A percentile compares a stretch with the other conserved stretches of the same genome.
phyloP scores from a whole-genome alignment of 1,140 invertebrate genomes.

The Geopemphigus sp. region DNA sequence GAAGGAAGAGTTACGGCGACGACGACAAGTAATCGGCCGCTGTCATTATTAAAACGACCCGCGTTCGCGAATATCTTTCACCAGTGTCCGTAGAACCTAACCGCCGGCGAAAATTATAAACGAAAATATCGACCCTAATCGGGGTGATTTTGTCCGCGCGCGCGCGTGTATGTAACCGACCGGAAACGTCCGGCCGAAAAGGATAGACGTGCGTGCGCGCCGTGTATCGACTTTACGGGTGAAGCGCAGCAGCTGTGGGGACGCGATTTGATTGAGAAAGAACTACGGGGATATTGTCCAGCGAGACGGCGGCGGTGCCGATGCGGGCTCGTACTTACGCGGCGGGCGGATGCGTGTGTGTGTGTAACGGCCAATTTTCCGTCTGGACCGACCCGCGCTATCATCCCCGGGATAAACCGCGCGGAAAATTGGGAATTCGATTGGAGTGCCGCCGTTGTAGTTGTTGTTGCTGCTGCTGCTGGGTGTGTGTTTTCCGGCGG shows the following conservation, averaged over 20 bases:
- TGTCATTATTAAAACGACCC: too few relatives aligned
- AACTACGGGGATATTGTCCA: conserved; percentile 24
- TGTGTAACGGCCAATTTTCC: conserved; percentile 48
- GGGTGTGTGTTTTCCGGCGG: not conserved
- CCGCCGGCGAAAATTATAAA: too few relatives aligned
- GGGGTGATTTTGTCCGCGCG: too few relatives aligned
- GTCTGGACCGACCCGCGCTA: conserved; percentile 46
- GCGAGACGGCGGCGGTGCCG: not conserved
- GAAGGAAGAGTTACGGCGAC: too few relatives aligned
- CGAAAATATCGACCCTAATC: too few relatives aligned
- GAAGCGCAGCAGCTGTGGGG: not conserved
- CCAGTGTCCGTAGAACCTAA: too few relatives aligned
- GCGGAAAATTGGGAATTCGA: conserved; percentile 49
- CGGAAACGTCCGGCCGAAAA: not conserved
- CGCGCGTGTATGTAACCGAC: not conserved
- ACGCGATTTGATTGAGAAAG: conserved; percentile 27
- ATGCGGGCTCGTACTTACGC: too few relatives aligned
- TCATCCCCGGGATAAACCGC: conserved; percentile 45
- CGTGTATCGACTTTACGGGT: conserved; percentile 24
- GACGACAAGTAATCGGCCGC: too few relatives aligned
- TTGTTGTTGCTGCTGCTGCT: too few relatives aligned
- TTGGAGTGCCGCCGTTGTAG: conserved; percentile 18
- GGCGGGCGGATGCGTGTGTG: not conserved
- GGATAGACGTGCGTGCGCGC: too few relatives aligned
- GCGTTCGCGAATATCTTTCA: too few relatives aligned